Conservation (phyloP, 2,888 invertebrate genomes). For the Tenthredo amoena region DNA sequence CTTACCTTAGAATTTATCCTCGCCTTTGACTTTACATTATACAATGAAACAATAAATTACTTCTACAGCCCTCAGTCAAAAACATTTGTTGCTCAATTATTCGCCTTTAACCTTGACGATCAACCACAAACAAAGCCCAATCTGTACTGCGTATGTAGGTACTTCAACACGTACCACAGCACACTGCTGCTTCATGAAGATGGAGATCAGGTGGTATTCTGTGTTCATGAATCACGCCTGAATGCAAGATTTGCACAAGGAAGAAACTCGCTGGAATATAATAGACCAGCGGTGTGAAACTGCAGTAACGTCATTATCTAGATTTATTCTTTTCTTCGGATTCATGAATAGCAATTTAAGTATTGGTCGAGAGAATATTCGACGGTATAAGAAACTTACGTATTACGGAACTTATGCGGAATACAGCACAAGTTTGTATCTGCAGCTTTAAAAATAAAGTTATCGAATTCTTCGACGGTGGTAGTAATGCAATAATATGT, state of each 20-base stretch:
- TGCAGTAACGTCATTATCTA: neutral
- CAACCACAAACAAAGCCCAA: neutral
- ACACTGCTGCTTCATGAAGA: neutral
- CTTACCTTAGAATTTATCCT: slow-evolving; percentile 9
- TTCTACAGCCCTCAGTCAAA: neutral
- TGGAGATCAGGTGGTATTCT: neutral
- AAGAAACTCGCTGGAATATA: neutral
- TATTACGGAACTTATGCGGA: neutral
- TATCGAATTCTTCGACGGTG: neutral
- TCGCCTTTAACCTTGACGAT: neutral
- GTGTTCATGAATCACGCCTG: neutral
- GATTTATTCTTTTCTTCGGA: neutral
- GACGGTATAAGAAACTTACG: neutral
- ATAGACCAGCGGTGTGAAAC: neutral
- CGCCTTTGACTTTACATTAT: neutral
- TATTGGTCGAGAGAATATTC: neutral
- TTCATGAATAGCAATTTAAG: neutral
- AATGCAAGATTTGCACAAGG: neutral
- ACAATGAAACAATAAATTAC: neutral
- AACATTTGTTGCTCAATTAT: neutral
- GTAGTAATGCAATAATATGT: slow-evolving; percentile 6
- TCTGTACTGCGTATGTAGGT: neutral
- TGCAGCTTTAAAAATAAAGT: neutral
- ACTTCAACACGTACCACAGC: neutral
- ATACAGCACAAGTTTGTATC: neutral